Conservation (phyloP, 2,797 vertebrate species). For the Eidolon dupreanum region DNA sequence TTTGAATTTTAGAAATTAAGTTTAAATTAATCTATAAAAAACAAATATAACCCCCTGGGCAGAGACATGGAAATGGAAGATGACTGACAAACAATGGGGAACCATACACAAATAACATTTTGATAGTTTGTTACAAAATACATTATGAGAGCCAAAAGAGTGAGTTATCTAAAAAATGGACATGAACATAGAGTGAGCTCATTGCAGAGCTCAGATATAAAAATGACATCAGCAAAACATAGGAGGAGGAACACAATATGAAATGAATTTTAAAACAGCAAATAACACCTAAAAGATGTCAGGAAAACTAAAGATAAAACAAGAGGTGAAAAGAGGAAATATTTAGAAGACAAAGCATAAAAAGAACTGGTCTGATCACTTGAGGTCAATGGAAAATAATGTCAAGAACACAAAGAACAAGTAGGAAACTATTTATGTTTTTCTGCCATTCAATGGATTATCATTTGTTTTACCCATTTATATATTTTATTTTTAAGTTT, state of each 20-base stretch:
- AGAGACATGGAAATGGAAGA: background rate
- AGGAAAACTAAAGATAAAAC: background rate
- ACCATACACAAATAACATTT: background rate
- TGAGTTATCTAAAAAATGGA: background rate
- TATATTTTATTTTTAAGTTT: background rate
- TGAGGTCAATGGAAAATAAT: background rate
- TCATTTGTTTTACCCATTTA: background rate
- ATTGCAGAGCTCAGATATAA: background rate
- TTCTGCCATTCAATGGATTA: background rate
- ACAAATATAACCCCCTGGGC: background rate
- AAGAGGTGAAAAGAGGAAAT: background rate
- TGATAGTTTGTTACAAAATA: background rate
- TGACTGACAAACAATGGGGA: background rate
- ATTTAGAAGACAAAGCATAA: background rate
- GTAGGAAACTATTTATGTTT: background rate
- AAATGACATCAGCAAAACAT: background rate
- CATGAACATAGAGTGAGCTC: background rate
- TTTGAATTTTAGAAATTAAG: constrained; percentile 32
- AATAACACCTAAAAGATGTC: background rate
- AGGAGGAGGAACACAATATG: background rate
- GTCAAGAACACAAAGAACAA: background rate
- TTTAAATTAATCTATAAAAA: constrained; percentile 18
- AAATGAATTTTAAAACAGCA: background rate
- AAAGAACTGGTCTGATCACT: background rate
- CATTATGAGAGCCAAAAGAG: background rate